These are phyloP conservation scores for Cyphomyrus plagiostoma DNA, from an alignment of 2,113 vertebrate genomes.

Conservation along the genomic window DNA sequence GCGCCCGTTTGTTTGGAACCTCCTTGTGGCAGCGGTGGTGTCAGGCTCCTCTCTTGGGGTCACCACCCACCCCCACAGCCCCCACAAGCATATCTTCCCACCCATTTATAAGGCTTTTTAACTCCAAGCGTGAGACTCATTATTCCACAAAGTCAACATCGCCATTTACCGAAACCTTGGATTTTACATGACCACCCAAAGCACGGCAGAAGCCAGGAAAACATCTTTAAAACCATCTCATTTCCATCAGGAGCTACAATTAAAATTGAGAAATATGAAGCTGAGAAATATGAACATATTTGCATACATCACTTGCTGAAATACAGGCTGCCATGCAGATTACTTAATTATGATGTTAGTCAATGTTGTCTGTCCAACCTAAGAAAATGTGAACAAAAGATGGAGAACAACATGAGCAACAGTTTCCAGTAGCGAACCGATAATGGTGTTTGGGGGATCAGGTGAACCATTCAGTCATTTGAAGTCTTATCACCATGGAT, in stretches of 20 bases:
- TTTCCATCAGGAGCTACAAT: not conserved
- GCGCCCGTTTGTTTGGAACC: slow-evolving; percentile 17
- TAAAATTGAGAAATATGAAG: not conserved
- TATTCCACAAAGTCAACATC: not conserved
- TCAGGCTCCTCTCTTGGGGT: not conserved
- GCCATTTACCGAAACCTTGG: not conserved
- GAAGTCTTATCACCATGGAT: not conserved
- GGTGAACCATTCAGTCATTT: not conserved
- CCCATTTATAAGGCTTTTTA: not conserved
- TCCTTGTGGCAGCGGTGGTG: not conserved
- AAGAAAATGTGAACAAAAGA: not conserved
- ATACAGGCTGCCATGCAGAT: not conserved
- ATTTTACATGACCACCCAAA: not conserved
- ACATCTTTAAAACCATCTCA: not conserved
- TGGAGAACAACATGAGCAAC: not conserved
- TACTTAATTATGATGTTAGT: not conserved
- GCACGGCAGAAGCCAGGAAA: not conserved
- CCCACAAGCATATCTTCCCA: slow-evolving; percentile 30
- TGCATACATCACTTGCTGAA: not conserved
- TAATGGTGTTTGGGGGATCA: not conserved
- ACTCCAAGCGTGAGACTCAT: not conserved
- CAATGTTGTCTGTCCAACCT: not conserved
- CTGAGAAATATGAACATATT: not conserved
- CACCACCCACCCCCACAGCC: not conserved
- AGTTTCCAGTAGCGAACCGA: not conserved